Base-by-base conservation (phyloP, 2,797 vertebrate genomes). In the Danio aesculapii region DNA sequence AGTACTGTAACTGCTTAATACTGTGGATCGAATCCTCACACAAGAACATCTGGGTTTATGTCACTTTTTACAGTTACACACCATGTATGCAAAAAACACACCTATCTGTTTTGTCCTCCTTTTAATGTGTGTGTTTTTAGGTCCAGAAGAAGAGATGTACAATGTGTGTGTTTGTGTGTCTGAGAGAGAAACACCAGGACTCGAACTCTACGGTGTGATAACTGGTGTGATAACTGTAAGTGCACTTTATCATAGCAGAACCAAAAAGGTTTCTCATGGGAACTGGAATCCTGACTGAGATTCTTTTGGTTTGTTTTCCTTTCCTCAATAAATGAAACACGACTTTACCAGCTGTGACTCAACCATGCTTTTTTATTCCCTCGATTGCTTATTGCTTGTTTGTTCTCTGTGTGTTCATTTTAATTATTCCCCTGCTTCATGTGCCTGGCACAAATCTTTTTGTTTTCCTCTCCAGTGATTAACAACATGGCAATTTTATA, bases 221-320 rank as follows among this genome's bases (percentile, higher is more conserved):
- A 89, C 88, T 91, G 69, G 85, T 84, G 80, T 84, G 86, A 83
- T 62, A 92, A 89, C 88, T 91, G 89, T 90, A 93, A 92, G 91
- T 93, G 92, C 92, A 93, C 92, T 95, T 94, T 93, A 92, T 85
- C 90, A 90, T 88, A 87, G 88, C 92, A 87, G 88, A 92, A 88
- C 89, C 90, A 85, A 83, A 62, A 90, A 84, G 86, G 89, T 93
- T 92, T 90, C 90, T 90, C 80, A 77, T 83, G 86, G 88, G 84
- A 84, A 92, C 87, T 86, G 88, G 87, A 89, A 88, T 86, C 88
- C 84, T 84, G 86, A 90, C 81, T 84, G 77, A 72, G 84, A 89
- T 52, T 83, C 84, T 87, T 87, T 87, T 85, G 84, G 87, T 84
- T 66, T 67, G 74, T 79, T 82, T 84, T 81, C 77, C 77, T 87